A percentile compares a stretch with the other conserved stretches of the same genome.
These are phyloP conservation scores for Dromius quadrimaculatus DNA, from an alignment of 2,888 invertebrate genomes.

Conservation along the genomic window DNA sequence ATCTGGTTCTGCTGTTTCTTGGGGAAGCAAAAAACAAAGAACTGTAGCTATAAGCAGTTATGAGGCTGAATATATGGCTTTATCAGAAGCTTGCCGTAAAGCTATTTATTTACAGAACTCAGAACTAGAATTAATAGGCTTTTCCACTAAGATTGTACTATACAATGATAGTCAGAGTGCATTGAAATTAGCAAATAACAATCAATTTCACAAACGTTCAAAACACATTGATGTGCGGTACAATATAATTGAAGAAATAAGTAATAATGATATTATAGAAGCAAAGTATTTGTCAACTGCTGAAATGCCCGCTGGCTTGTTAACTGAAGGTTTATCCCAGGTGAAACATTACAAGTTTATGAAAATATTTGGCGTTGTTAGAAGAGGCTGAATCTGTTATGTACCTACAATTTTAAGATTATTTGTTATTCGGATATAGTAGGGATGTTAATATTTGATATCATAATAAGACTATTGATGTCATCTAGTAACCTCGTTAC, in stretches of 20 bases:
- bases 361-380: too few species aligned
- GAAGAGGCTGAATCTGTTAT: too few species aligned
- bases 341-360: too few species aligned
- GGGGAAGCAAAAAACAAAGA: constrained; percentile 58
- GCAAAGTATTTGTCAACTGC: too few species aligned
- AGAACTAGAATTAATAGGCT: constrained; percentile 46
- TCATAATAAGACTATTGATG: too few species aligned
- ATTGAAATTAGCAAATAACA: constrained; percentile 50
- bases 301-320: too few species aligned
- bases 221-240: constrained; percentile 52
- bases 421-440: too few species aligned
- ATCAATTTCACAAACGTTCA: constrained; percentile 48
- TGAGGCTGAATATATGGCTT: constrained; percentile 58
- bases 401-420: too few species aligned
- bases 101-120: constrained; percentile 54
- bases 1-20: constrained; percentile 55
- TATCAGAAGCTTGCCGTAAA: constrained; percentile 56
- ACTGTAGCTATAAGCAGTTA: constrained; percentile 58
- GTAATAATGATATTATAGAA: too few species aligned
- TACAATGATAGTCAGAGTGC: constrained; percentile 54
- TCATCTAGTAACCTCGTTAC: too few species aligned
- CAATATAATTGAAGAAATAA: constrained; percentile 54
- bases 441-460: too few species aligned
- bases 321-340: too few species aligned
- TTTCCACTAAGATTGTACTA: constrained; percentile 15